Base-by-base conservation (phyloP, 2,113 vertebrate species). In the Seriola aureovittata region DNA sequence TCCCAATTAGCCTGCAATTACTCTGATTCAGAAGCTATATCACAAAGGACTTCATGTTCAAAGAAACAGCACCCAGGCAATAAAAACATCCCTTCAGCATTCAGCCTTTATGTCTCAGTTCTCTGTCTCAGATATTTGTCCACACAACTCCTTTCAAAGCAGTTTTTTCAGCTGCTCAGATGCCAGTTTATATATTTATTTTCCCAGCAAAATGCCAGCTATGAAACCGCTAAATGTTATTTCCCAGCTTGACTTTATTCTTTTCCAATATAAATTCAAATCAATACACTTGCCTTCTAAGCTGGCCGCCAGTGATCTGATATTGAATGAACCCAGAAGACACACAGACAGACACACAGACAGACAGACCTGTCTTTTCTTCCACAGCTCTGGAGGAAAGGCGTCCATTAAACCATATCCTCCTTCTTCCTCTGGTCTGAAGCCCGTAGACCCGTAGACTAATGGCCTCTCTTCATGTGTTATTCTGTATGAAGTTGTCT, bases 391-490 rank as follows among this genome's bases (percentile, higher is more conserved):
- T 19, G 88, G 80, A 82, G 78, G 87, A 85, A 84, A 90, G 64
- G 8, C 38, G 5, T 87, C 89, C 90, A 93, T 94, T 94, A 94
- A 90, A 85, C 72, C 82, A 82, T 86, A 90, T 93, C 91, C 90
- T 93, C 78, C 86, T 85, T 90, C 85, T 85, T 92, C 89, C 79
- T 85, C 87, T 89, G 87, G 88, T 90, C 88, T 90, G 83, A 83
- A 86, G 88, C 78, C 87, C 59, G 62, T 70, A 81, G 36, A 57
- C 25, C 85, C 77, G 65, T 66, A 59, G 75, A 86, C 91, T 94
- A 94, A 94, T 94, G 91, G 93, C 84, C 87, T 89, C 75, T 63
- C 81, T 85, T 93, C 92, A 94, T 94, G 91, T 91, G 66, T 91
- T 93, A 94, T 94, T 93, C 93, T 92, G 73, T 93, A 80, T 92